A percentile compares a stretch with the other conserved stretches of the same genome.
phyloP scores from a whole-genome alignment of 1,140 invertebrate genomes.

The Patella vulgata region DNA sequence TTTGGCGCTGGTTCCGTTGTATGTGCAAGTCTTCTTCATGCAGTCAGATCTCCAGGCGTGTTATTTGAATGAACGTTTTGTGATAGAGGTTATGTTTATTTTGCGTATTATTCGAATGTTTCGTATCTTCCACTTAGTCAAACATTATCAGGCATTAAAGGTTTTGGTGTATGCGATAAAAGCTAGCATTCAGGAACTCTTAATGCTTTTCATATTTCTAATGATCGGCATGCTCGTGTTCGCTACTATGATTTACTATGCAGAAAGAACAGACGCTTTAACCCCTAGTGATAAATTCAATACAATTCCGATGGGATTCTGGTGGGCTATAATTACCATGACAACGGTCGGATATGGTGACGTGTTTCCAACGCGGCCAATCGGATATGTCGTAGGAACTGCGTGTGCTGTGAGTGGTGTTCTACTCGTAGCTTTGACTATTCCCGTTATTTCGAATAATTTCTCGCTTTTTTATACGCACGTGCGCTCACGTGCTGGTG shows the following conservation, averaged over 20 bases:
- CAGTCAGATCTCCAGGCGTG: constrained; percentile 47
- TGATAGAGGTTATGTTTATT: constrained; percentile 61
- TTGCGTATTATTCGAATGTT: constrained; percentile 63
- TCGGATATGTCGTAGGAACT: constrained; percentile 70
- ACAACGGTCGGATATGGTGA: constrained; percentile 70
- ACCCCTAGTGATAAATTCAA: constrained; percentile 52
- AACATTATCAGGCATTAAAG: constrained; percentile 61
- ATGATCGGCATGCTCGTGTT: constrained; percentile 98
- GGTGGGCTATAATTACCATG: constrained; percentile 73
- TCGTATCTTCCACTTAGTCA: constrained; percentile 62
- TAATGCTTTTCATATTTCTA: constrained; percentile 93
- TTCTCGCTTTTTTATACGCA: constrained; percentile 63
- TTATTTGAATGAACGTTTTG: constrained; percentile 53
- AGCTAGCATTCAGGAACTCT: constrained; percentile 60
- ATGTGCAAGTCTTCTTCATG: constrained; percentile 56
- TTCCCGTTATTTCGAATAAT: constrained; percentile 64
- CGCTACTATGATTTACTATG: constrained; percentile 97
- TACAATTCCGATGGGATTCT: constrained; percentile 67
- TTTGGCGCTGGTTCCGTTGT: constrained; percentile 68
- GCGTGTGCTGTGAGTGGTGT: constrained; percentile 60
- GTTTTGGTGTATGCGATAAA: constrained; percentile 62
- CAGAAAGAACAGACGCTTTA: constrained; percentile 75
- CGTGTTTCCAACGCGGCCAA: constrained; percentile 49
- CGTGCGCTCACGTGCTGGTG: constrained; percentile 46
- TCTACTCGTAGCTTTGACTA: constrained; percentile 57